Evolutionary conservation across 2,113 vertebrate species (phyloP), one percentile per base, ranked within the genome.

Genomic region (Eclectus roratus): DNA sequence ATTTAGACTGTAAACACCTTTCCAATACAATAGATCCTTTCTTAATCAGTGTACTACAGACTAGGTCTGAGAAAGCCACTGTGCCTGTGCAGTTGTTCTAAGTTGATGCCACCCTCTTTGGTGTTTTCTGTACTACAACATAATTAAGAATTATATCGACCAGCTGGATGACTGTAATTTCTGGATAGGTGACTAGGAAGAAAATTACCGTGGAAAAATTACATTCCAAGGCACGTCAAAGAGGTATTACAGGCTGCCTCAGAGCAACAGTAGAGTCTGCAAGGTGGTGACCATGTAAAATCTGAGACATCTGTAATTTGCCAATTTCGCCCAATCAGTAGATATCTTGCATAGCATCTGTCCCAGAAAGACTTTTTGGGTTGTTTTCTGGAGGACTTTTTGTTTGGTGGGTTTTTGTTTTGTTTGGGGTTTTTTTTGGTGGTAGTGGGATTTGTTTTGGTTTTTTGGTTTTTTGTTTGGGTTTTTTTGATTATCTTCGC

Each of bases 1-100:
- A 49, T 78, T 93, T 91, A 79, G 73, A 81, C 73, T 76, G 77
- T 86, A 94, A 94, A 91, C 92, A 88, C 56, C 56, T 91, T 93
- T 84, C 85, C 69, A 43, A 65, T 78, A 94, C 44, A 93, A 84
- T 52, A 81, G 69, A 82, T n/a, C 39, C 28, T 31, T 84, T 71
- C 55, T 44, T 79, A 84, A 79, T 74, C 80, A 79, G 37, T 25
- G 17, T 39, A 12, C 63, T 72, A 44, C 4, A 29, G 41, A 47
- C 5, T 29, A 47, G 55, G n/a, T 69, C 74, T 95, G 65, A 81
- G 1, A 4, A 70, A 93, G 29, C 39, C 60, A 29, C 0, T 1
- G 15, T 80, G 15, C 10, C 35, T 0, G 0, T 27, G 33, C 55
- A 39, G 41, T 43, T 44, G 31, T 52, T 80, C 47, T 41, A 73